A percentile compares a stretch with the other conserved stretches of the same genome.
Conservation (phyloP, 2,888 invertebrate species). For the Fragum whitleyi region DNA sequence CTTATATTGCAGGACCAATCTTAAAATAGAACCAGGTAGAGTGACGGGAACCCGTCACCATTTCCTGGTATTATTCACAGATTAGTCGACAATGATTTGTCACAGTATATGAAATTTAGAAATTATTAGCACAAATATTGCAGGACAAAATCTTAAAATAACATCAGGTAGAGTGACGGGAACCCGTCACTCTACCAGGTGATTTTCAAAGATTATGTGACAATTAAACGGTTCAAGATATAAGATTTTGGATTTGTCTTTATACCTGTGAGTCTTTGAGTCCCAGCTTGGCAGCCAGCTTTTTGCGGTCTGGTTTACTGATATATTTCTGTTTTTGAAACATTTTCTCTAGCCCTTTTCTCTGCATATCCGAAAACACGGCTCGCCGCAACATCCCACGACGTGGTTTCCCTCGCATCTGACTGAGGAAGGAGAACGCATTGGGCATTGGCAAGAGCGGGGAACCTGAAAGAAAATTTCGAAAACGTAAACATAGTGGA, state of each 20-base stretch:
- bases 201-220: no score
- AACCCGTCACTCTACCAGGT: no score
- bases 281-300: constrained; percentile 97
- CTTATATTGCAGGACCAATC: no score
- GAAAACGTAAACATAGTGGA: background rate
- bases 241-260: background rate
- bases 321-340: constrained; percentile 99
- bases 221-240: no score
- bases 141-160: no score
- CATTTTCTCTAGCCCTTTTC: constrained; percentile 97
- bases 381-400: constrained; percentile 98
- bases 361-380: constrained; percentile 97
- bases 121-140: no score
- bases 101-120: no score
- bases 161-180: no score
- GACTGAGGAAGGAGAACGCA: constrained; percentile 82
- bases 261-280: constrained; percentile 98
- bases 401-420: constrained; percentile 89
- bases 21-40: no score
- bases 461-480: constrained; percentile 72
- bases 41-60: no score
- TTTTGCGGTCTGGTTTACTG: constrained; percentile 98
- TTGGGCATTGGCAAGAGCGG: constrained; percentile 81
- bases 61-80: no score
- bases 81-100: no score